phyloP scores from a whole-genome alignment of 2,797 vertebrate species.

The Sebastes cheni region DNA sequence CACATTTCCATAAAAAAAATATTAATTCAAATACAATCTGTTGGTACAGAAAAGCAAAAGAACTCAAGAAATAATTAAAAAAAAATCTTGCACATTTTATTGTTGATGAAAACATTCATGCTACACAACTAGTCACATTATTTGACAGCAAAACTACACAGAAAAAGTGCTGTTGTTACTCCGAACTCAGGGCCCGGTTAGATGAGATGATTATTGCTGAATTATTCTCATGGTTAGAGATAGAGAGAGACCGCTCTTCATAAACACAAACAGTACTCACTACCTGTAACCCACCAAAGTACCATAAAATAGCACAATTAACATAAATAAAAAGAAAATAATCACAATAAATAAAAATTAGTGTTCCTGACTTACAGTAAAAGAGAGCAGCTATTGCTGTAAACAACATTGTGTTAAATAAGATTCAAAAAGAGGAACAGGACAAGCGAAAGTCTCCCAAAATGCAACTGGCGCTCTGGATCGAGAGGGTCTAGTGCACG shows the following conservation, averaged over 20 bases:
- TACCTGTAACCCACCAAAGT: constrained; percentile 19
- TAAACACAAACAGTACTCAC: constrained; percentile 20
- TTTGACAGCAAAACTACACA: constrained; percentile 52
- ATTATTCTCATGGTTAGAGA: constrained; percentile 40
- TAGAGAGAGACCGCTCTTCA: constrained; percentile 3
- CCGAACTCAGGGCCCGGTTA: constrained; percentile 32
- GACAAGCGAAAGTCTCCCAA: constrained; percentile 19
- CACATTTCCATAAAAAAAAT: too few relatives aligned
- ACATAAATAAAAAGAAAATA: constrained; percentile 43
- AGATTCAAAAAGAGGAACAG: constrained; percentile 36
- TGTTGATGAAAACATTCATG: constrained; percentile 55
- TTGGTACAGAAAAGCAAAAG: not conserved
- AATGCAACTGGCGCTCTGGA: constrained; percentile 16
- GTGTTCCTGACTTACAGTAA: constrained; percentile 69
- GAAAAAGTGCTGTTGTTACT: constrained; percentile 68
- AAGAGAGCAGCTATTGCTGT: constrained; percentile 64
- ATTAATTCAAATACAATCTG: not conserved
- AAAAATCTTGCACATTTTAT: constrained; percentile 65
- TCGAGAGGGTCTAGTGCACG: constrained; percentile 38
- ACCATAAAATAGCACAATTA: constrained; percentile 44
- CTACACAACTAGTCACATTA: constrained; percentile 60
- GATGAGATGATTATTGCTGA: constrained; percentile 78
- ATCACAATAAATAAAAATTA: constrained; percentile 78
- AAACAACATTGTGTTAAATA: constrained; percentile 64
- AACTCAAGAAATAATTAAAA: constrained; percentile 3